phyloP scores from a whole-genome alignment of 2,797 vertebrate genomes.

The Pachyuromys duprasi region DNA sequence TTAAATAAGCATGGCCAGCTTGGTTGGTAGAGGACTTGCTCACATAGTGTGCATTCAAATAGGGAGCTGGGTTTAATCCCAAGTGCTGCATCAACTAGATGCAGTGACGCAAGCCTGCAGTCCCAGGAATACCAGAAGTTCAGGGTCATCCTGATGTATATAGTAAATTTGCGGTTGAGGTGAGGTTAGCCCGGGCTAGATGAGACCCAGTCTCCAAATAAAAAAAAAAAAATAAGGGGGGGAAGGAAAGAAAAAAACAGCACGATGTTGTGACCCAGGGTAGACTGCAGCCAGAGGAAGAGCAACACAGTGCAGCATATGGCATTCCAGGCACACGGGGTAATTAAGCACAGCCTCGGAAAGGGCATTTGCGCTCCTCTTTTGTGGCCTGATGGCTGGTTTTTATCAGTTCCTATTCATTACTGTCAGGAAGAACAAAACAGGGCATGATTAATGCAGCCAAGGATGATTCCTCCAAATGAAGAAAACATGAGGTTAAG shows the following conservation, averaged over 20 bases:
- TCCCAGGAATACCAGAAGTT: neutral
- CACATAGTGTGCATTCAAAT: too few relatives aligned
- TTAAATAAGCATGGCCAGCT: neutral
- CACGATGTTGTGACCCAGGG: constrained; percentile 43
- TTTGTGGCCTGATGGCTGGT: constrained; percentile 77
- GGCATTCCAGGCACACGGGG: constrained; percentile 73
- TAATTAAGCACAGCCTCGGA: constrained; percentile 79
- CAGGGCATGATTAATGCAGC: constrained; percentile 77
- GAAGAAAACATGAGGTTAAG: constrained; percentile 52
- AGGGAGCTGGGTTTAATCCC: neutral
- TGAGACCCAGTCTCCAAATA: neutral
- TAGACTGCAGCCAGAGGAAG: constrained; percentile 53
- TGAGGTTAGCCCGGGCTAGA: neutral
- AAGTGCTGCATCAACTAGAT: neutral
- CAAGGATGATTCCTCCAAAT: constrained; percentile 35
- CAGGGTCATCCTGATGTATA: neutral
- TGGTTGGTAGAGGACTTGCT: neutral
- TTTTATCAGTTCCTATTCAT: constrained; percentile 82
- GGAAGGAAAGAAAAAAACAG: too few relatives aligned
- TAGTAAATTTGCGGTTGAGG: neutral
- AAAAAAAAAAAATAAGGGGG: neutral
- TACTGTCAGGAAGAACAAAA: constrained; percentile 81
- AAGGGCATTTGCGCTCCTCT: constrained; percentile 71
- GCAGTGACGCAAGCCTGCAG: neutral
- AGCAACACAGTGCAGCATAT: constrained; percentile 64